Conservation (phyloP, 2,888 invertebrate genomes). For the Plagodis pulveraria region DNA sequence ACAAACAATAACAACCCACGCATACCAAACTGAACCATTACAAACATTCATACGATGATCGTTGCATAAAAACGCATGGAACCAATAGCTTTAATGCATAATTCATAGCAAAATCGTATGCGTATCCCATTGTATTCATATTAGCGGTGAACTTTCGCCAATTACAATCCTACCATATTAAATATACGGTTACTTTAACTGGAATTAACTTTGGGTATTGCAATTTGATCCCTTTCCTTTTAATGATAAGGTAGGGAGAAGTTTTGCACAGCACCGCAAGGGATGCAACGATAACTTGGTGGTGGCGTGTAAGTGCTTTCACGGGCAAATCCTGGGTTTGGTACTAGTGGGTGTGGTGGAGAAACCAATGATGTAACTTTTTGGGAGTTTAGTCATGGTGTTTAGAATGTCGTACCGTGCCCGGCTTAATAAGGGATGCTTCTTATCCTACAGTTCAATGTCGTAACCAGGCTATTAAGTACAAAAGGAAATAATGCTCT, state of each 20-base stretch:
- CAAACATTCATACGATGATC: constrained; percentile 48
- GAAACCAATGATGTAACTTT: constrained; percentile 28
- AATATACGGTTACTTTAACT: background rate
- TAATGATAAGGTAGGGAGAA: constrained; percentile 34
- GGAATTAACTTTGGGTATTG: background rate
- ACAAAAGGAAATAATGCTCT: too few relatives aligned
- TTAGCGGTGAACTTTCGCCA: constrained; percentile 75
- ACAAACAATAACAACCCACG: constrained; percentile 7
- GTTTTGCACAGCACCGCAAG: background rate
- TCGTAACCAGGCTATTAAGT: too few relatives aligned
- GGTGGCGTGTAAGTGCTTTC: constrained; percentile 54
- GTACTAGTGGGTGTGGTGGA: constrained; percentile 49
- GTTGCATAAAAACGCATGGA: constrained; percentile 68
- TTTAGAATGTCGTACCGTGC: too few relatives aligned
- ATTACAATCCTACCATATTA: constrained; percentile 47
- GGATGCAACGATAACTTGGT: background rate
- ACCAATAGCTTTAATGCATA: constrained; percentile 62
- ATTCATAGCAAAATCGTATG: constrained; percentile 70
- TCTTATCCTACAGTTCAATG: too few relatives aligned
- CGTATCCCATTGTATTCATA: constrained; percentile 80
- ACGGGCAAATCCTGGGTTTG: constrained; percentile 57
- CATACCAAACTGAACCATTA: constrained; percentile 48
- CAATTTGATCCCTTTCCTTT: constrained; percentile 1
- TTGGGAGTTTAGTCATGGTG: background rate
- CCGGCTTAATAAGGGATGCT: too few relatives aligned